Percentiles rank a stretch among this genome's conserved stretches.
Conservation (phyloP, 2,113 vertebrate species). For the Redunca redunca region DNA sequence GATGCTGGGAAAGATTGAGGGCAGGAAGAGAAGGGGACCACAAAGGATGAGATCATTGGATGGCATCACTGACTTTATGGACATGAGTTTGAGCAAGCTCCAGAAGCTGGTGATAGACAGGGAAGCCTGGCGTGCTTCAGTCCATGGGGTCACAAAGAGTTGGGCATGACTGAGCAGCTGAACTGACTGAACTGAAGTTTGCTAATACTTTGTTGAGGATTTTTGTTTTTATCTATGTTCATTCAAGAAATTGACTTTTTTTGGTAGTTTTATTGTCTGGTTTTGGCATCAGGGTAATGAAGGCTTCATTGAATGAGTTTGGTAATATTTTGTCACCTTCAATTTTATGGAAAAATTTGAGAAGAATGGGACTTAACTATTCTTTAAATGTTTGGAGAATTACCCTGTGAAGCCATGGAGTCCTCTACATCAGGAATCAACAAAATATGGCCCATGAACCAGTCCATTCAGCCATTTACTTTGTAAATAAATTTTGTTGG, state of each 20-base stretch:
- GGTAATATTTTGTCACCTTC: not conserved
- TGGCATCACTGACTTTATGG: not conserved
- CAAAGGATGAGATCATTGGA: not conserved
- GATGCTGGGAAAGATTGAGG: not conserved
- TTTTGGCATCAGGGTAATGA: not conserved
- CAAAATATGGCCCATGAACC: not conserved
- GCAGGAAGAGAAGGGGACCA: not conserved
- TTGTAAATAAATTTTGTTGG: not conserved
- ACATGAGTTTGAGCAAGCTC: not conserved
- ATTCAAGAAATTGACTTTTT: not conserved
- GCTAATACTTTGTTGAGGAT: not conserved
- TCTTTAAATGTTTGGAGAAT: not conserved
- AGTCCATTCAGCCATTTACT: not conserved
- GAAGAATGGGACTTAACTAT: not conserved
- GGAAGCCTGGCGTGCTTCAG: rapidly evolving
- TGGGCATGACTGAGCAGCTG: not conserved
- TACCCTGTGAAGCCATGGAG: not conserved
- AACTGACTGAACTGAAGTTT: not conserved
- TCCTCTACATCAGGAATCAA: not conserved
- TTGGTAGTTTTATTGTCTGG: not conserved
- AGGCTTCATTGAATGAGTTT: not conserved
- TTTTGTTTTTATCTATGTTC: not conserved
- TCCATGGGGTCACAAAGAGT: not conserved
- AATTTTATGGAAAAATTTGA: not conserved
- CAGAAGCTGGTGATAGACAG: not conserved